Base-by-base conservation (phyloP, 2,797 vertebrate species). In the Balearica regulorum region DNA sequence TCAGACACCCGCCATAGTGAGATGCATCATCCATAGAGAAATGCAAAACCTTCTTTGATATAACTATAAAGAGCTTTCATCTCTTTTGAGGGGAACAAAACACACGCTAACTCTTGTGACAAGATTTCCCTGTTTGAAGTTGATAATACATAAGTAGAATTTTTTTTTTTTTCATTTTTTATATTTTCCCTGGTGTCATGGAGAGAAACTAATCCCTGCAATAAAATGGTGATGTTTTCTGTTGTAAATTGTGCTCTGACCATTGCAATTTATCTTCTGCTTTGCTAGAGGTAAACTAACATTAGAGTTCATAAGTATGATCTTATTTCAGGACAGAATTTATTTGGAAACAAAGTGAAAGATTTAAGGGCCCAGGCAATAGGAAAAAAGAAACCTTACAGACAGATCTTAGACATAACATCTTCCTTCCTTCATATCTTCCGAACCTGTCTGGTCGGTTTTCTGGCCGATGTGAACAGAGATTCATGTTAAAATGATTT, bases 61-160 rank as follows among this genome's bases (percentile, higher is more conserved):
- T n/a, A 70, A 87, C 91, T 92, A 4, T 86, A 73, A 93, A 94
- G 78, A 93, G 44, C 95, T 95, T 96, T 95, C 88, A 83, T 95
- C 60, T 54, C 80, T 87, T 96, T 89, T 80, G 96, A 87, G 86
- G 26, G 31, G 70, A 95, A 89, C 93, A 96, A 96, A 96, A 87
- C 53, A 79, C 48, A 58, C n/a, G 19, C 75, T 91, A 90, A 70
- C 73, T 61, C 75, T 49, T 89, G 37, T 92, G 91, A 92, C 94
- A 87, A 64, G 83, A 73, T 87, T 94, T 94, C 26, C 51, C 41
- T 87, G n/a, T 94, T 94, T 96, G 95, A 96, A 96, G 88, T 89
- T 73, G 33, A 70, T 90, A 91, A 83, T 86, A 53, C 62, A 75
- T 20, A 93, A 87, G 35, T 60, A 83, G 65, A 83, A 70, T 76